Evolutionary conservation across 53 echinoderm and acorn worm species (phyloP), one percentile per base, ranked within the genome.

Genomic region (Arbacia lixula): DNA sequence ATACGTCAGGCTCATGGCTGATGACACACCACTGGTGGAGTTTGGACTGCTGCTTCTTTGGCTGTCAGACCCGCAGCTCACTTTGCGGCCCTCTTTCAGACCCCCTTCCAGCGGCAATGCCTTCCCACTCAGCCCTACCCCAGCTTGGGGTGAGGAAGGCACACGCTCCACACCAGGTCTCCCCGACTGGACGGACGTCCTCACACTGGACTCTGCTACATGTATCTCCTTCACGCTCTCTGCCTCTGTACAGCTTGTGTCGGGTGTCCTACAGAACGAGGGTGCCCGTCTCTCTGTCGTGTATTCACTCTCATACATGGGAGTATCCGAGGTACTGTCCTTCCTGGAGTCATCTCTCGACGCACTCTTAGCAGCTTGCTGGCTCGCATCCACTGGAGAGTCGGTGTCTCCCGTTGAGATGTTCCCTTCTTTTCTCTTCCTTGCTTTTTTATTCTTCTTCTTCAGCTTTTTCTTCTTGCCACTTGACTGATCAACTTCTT

Each of bases 11-110:
- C 79, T 78, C 79, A 37, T 78, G 6, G 79, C 79, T 26, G 79
- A 78, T 11, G 89, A 89, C 9, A 89, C 89, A 9, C 89, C 89
- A 61, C 89, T 89, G 61, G 89, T 85, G 1, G 89, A 89, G 71
- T 85, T 89, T 6, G 89, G 89, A 37, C 89, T 89, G 27, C 38
- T 37, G 71, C 67, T 85, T 27, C 68, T 66, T 16, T 55, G 30
- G 21, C 75, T 75, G 41, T 56, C 69, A 19, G 72, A 71, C 24
- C 76, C 62, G 65, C 74, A 57, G 33, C 55, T 76, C 21, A 26
- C 40, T 12, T 46, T 28, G 12, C 20, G 36, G 8, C 43, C 68
- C 26, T 67, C n/a, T 14, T 26, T 16, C 20, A 8, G 31, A n/a
- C 27, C 27, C 29, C 43, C 35, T 22, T 58, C 32, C 50, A 51